phyloP scores from a whole-genome alignment of 2,888 invertebrate species.

The Zelleria hepariella region DNA sequence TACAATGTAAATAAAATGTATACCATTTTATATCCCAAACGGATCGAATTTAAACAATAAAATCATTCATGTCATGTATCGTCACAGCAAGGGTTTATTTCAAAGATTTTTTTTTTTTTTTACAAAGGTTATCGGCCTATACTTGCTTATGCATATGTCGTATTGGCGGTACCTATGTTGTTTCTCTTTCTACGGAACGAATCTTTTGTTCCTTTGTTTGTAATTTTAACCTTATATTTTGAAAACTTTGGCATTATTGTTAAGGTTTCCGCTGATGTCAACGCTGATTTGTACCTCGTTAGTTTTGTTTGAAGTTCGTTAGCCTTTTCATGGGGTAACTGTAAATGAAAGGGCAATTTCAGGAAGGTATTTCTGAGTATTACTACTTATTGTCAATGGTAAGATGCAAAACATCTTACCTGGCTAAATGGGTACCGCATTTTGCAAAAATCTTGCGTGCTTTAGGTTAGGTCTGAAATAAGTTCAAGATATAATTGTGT shows the following conservation, averaged over 20 bases:
- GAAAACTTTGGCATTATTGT: neutral
- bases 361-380: no score
- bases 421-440: no score
- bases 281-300: neutral
- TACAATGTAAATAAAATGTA: no score
- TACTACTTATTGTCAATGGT: no score
- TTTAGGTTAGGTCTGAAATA: no score
- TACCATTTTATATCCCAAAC: no score
- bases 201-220: constrained; percentile 4
- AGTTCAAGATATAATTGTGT: no score
- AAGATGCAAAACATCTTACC: no score
- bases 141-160: neutral
- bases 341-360: no score
- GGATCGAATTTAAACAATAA: no score
- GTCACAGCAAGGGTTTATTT: neutral
- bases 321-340: neutral
- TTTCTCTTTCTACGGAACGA: neutral
- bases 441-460: no score
- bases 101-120: neutral
- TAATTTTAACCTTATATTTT: neutral
- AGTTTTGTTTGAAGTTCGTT: neutral
- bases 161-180: neutral
- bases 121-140: neutral
- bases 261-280: neutral
- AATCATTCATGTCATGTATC: no score